Evolutionary conservation across 2,113 vertebrate species (phyloP), one percentile per base, ranked within the genome.

Genomic region (Crocuta crocuta): DNA sequence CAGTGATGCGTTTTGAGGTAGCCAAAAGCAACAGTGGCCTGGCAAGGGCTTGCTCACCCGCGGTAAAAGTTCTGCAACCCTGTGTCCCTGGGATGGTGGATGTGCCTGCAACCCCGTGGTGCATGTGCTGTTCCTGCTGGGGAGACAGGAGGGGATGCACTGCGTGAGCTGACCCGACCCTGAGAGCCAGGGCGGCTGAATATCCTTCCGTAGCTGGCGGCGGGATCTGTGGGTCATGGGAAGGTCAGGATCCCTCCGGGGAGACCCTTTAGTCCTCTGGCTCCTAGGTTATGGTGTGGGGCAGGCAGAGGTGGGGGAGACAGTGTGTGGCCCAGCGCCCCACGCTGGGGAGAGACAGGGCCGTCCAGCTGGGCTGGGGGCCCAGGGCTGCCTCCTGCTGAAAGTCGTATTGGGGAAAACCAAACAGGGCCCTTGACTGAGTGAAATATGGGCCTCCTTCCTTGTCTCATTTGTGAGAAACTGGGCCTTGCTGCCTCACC

Each of bases 401-500:
- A 91, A 95, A 92, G 68, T 82, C 53, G 68, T 90, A 92, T 88
- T n/a, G 61, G 33, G 63, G 24, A 85, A 73, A 73, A 81, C 39
- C 24, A 63, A 80, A 73, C 35, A 74, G 45, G 45, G 19, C 24
- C 17, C 45, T 63, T 86, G 28, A 50, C 1, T 79, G 39, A 58
- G 16, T 26, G 11, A 81, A 58, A 28, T 83, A 26, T 61, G 74
- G 26, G 33, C 48, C 23, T 39, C 45, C 33, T 73, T 81, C 21
- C 48, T 55, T 1, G 0, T 33, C 78, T 87, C 61, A 26, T 5
- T n/a, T 89, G 33, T 83, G 48, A 63, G 85, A 86, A 92, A 45
- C 66, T 79, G 43, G 39, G 39, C 33, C 63, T 83, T 71, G 12
- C 19, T 78, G 28, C 26, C 55, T 43, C 28, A 90, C 35, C 7